phyloP scores from a whole-genome alignment of 2,888 invertebrate genomes.

The Blastobasis lacticolella region DNA sequence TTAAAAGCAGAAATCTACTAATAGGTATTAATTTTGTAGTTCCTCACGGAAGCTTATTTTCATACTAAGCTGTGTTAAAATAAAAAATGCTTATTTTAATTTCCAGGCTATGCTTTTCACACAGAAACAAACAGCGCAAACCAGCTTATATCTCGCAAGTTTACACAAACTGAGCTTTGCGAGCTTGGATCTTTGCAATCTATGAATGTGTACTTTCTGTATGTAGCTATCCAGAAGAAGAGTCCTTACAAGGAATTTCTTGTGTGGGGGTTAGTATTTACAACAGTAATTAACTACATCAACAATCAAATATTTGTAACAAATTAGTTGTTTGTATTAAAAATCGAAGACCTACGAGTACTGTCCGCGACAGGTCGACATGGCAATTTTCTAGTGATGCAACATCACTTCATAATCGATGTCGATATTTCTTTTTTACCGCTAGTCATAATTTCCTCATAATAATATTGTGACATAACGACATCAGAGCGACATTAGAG shows the following conservation, averaged over 20 bases:
- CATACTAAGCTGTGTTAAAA: neutral
- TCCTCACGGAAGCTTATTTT: neutral
- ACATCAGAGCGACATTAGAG: no score
- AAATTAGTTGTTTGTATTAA: neutral
- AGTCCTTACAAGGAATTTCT: constrained; percentile 58
- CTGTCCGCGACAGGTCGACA: no score
- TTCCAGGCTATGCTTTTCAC: constrained; percentile 65
- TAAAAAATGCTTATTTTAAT: neutral
- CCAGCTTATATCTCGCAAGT: constrained; percentile 44
- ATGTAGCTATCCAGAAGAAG: constrained; percentile 35
- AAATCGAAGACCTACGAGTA: neutral
- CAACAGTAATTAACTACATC: neutral
- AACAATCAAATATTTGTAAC: neutral
- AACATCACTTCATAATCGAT: no score
- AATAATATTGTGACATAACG: no score
- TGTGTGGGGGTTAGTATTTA: constrained; percentile 41
- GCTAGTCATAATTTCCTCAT: no score
- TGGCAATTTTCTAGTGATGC: no score
- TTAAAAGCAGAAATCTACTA: no score
- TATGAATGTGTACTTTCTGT: constrained; percentile 32
- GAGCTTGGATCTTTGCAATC: constrained; percentile 53
- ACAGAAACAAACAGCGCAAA: constrained; percentile 60
- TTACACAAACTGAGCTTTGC: constrained; percentile 57
- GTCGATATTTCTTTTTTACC: no score
- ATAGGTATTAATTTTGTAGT: neutral